phyloP scores from a whole-genome alignment of 1,140 invertebrate species.

The Zaprionus camerounensis region DNA sequence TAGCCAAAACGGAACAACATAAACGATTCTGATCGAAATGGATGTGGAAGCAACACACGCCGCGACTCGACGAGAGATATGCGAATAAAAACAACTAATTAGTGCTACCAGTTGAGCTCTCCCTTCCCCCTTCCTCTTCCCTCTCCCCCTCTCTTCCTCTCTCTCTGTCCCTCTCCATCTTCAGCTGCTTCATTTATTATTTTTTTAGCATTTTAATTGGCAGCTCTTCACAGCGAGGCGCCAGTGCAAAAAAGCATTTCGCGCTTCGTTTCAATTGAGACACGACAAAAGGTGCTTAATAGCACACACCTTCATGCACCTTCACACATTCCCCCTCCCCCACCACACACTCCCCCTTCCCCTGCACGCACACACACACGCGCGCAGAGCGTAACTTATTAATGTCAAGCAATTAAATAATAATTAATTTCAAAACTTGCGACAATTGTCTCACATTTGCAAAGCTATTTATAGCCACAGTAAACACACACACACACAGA shows the following conservation, averaged over 20 bases:
- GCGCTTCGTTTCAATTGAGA: conserved; percentile 25
- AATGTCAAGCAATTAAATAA: conserved; percentile 24
- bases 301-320: background rate
- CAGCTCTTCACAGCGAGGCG: conserved; percentile 34
- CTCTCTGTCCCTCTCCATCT: background rate
- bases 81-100: conserved; percentile 25
- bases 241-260: conserved; percentile 38
- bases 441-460: conserved; percentile 3
- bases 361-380: background rate
- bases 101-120: conserved; percentile 20
- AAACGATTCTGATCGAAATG: conserved; percentile 18
- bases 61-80: background rate
- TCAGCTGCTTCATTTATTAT: conserved; percentile 6
- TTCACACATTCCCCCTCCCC: too few relatives aligned
- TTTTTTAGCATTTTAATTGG: conserved; percentile 40
- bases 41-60: conserved; percentile 1
- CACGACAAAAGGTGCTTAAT: conserved; percentile 25
- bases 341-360: too few relatives aligned
- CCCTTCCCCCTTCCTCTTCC: background rate
- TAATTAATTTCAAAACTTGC: conserved; percentile 15
- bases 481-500: background rate
- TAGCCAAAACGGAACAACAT: conserved; percentile 14
- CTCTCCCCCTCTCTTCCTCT: background rate
- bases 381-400: background rate
- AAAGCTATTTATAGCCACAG: conserved; percentile 21